Percentiles rank a stretch among this genome's conserved stretches.
phyloP scores from a whole-genome alignment of 2,888 invertebrate genomes.

The Tetheella fluctuosa region DNA sequence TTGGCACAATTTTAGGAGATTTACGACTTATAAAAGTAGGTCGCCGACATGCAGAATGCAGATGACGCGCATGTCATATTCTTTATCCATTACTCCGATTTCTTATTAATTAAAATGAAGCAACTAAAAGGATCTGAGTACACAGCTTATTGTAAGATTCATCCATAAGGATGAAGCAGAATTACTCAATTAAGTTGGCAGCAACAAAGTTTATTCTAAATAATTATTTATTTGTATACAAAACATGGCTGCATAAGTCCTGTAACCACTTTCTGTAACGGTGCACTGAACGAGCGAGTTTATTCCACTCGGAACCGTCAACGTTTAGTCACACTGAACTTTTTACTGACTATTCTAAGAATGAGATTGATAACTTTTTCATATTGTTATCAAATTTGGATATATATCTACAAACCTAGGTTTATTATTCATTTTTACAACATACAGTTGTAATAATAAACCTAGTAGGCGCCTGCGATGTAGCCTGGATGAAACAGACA shows the following conservation, averaged over 20 bases:
- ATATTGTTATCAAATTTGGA: background rate
- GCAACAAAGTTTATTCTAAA: background rate
- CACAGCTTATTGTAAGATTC: background rate
- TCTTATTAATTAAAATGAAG: no score
- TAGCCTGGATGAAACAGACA: no score
- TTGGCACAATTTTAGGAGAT: no score
- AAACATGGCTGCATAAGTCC: constrained; percentile 9
- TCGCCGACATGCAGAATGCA: no score
- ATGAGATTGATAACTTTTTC: background rate
- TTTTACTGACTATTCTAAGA: background rate
- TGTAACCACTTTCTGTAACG: constrained; percentile 11
- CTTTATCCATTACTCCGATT: no score
- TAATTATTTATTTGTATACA: background rate
- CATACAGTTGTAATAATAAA: no score
- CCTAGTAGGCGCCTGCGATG: no score
- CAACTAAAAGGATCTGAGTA: no score
- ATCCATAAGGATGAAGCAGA: background rate
- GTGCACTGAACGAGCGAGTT: constrained; percentile 9
- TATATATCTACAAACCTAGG: no score
- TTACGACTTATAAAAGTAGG: no score
- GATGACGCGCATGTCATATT: no score
- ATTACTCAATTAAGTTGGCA: background rate
- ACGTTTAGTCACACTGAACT: constrained; percentile 7
- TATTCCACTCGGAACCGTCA: constrained; percentile 3
- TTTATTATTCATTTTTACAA: background rate